These are phyloP conservation scores for Scotopteryx bipunctaria DNA, from an alignment of 2,888 invertebrate genomes.

Conservation along the genomic window DNA sequence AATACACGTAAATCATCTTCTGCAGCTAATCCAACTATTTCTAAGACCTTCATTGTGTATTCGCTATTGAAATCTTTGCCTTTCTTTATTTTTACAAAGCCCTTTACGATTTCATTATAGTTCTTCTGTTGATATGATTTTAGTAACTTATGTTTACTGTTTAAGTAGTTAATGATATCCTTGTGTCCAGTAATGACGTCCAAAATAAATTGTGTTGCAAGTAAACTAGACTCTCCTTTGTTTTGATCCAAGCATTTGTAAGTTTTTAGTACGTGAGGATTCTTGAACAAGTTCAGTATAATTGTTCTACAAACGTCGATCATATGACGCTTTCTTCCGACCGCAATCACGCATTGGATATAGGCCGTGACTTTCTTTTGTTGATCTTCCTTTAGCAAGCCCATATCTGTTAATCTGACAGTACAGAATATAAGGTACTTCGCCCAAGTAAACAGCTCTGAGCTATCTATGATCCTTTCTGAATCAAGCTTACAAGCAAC, in stretches of 20 bases:
- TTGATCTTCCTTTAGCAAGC: constrained; percentile 50
- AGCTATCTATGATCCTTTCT: constrained; percentile 53
- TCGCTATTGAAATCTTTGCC: constrained; percentile 59
- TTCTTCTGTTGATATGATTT: constrained; percentile 82
- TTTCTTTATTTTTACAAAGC: constrained; percentile 74
- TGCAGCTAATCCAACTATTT: constrained; percentile 63
- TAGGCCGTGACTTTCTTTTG: constrained; percentile 56
- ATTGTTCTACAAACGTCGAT: constrained; percentile 60
- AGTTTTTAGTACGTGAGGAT: constrained; percentile 66
- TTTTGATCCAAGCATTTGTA: constrained; percentile 62
- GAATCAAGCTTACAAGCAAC: constrained; percentile 52
- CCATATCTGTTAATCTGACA: constrained; percentile 61
- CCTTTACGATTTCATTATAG: constrained; percentile 67
- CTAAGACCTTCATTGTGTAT: constrained; percentile 68
- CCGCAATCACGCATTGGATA: constrained; percentile 58
- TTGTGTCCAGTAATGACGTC: constrained; percentile 55
- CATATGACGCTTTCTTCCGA: constrained; percentile 60
- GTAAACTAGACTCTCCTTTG: constrained; percentile 52
- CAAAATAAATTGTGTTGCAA: constrained; percentile 65
- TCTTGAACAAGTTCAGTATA: constrained; percentile 62
- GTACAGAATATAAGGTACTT: constrained; percentile 71
- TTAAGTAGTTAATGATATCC: constrained; percentile 60
- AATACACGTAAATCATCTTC: constrained; percentile 73
- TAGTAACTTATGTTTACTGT: constrained; percentile 62
- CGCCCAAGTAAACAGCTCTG: constrained; percentile 68